Base-by-base conservation (phyloP, 1,140 invertebrate genomes). In the Zaprionus gabonicus region DNA sequence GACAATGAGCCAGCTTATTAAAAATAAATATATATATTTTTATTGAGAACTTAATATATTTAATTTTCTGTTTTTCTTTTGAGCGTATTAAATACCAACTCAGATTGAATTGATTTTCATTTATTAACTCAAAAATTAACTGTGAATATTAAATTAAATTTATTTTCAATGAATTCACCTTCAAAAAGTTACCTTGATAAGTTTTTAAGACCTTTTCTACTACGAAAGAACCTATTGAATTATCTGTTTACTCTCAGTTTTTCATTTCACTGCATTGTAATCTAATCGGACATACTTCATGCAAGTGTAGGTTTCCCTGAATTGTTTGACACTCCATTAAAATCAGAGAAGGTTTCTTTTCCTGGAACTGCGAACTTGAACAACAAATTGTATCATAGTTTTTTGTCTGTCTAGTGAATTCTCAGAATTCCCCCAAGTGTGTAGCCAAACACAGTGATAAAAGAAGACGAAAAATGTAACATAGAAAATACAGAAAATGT, bases 401-500 rank as follows among this genome's bases (percentile, higher is more conserved):
- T 51, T 25, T 51, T 51, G 3, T 51, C 10, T 51, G 20, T 25
- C 46, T 23, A 13, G 20, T 25, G 46, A 51, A 51, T 51, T 51
- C 46, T 25, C 10, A 3, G 46, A 51, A 51, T 51, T 23, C 20
- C 23, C 23, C 5, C 46, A 51, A 46, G 41, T 46, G 41, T 51
- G 20, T 25, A 51, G 20, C 20, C 46, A 2, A 25, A 25, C 46
- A 51, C 46, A 20, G 46, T 13, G 20, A 51, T 25, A 25, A 51
- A 13, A 20, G 4, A 20, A 51, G 1, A 12, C 0, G 46, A 20
- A 51, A 23, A 23, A 51, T 25, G 20, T 23, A 51, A 25, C n/a
- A 46, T 13, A 38, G 36, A 1, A 38, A 15, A 38, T 38, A 38
- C 36, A 38, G 15, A 46, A 64, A 64, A 64, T 64, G 15, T 25